Base-by-base conservation (phyloP, 2,888 invertebrate genomes). In the Epirrhoe alternata region DNA sequence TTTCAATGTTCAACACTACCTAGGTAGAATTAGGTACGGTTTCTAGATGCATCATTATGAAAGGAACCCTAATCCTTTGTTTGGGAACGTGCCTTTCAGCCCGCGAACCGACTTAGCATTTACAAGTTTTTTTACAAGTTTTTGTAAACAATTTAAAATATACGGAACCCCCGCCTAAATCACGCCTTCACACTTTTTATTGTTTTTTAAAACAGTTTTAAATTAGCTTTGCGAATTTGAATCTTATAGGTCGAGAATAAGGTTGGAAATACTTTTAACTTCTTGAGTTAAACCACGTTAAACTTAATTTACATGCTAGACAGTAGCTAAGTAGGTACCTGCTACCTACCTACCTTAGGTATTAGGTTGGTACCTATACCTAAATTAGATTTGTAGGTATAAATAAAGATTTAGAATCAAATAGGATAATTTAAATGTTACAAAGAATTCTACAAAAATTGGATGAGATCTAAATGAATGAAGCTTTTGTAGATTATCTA, bases 171-270 rank as follows among this genome's bases (percentile, higher is more conserved):
- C 58, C 45, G 38, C 16, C 24, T 63, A 54, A 47, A 64, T 62
- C 53, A 60, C 49, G 31, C 55, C 57, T 60, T 62, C 58, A 31
- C 63, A 42, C 61, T 50, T 61, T 64, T 66, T 65, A 54, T 52
- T 62, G 56, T 63, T 64, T 64, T 64, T 42, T 38, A 38, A 58
- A 33, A 47, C 38, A 8, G 16, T 52, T 56, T 35, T 60, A 50
- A 55, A 56, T 65, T 57, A 31, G n/a, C 17, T 38, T 0, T 38
- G 33, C 6, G 56, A 35, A 31, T n/a, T 14, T 8, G n/a, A 47
- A 59, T 30, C 50, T 50, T 55, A 59, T 17, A 14, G 5, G 14
- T 33, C 17, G 5, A 45, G 33, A 14, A 57, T 17, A 38, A 35
- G 42, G 53, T 33, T 33, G 7, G 17, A 16, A 55, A 38, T 10